Evolutionary conservation across 2,888 invertebrate genomes (phyloP).

Genomic region (Heliothis peltigera): DNA sequence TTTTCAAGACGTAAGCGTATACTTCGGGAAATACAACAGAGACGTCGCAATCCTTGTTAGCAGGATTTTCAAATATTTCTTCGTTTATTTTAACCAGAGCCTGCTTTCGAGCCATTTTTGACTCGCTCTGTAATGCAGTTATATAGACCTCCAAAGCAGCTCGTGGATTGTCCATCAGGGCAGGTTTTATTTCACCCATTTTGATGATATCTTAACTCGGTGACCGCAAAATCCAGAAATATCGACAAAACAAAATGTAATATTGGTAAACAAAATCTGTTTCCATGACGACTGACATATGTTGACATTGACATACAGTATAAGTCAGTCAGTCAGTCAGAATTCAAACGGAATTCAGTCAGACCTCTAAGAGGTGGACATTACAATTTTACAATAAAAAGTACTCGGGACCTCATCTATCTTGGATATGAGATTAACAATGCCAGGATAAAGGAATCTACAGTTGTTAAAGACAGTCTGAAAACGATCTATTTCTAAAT

Average conservation of each 20-base stretch:
- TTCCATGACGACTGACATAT: conserved; percentile 75
- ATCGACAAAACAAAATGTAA: conserved; percentile 61
- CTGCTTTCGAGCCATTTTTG: conserved; percentile 89
- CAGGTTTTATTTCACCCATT: conserved; percentile 74
- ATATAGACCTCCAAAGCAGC: conserved; percentile 78
- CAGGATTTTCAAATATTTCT: conserved; percentile 82
- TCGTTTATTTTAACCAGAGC: conserved; percentile 89
- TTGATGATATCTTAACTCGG: conserved; percentile 33
- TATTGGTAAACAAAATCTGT: conserved; percentile 78
- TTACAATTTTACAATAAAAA: no score
- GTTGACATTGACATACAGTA: conserved; percentile 1
- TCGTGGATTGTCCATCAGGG: conserved; percentile 77
- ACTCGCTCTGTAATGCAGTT: conserved; percentile 89
- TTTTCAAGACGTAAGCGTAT: conserved; percentile 83
- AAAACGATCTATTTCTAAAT: background rate
- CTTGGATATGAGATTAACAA: background rate
- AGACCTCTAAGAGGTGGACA: no score
- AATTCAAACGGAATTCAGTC: no score
- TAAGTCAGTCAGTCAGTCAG: background rate
- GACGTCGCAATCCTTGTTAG: conserved; percentile 78
- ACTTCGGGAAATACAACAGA: conserved; percentile 78
- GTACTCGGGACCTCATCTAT: no score
- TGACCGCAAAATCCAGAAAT: conserved; percentile 28
- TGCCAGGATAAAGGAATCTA: background rate
- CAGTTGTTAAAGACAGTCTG: no score